Evolutionary conservation across 23 tunicate species (phyloP).

Genomic region (Pegea sp.): DNA sequence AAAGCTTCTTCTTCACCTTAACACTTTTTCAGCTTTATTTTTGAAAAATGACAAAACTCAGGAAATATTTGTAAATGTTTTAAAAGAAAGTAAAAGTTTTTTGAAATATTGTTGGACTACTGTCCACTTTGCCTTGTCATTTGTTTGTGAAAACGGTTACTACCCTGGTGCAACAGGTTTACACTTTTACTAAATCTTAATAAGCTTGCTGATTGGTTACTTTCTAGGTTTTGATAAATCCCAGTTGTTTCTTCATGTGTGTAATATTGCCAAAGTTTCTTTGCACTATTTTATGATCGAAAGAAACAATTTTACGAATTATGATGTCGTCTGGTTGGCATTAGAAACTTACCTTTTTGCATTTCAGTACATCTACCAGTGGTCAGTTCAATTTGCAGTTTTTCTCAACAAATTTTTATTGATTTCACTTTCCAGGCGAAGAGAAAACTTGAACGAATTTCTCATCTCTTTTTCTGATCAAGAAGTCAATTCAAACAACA

Average conservation of each 20-base stretch:
- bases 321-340: conserved; percentile 8
- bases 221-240: conserved; percentile 2
- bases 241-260: neutral
- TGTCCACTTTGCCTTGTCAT: conserved; percentile 2
- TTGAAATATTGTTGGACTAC: conserved; percentile 14
- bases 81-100: conserved; percentile 17
- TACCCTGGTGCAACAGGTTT: conserved; percentile 30
- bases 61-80: conserved; percentile 4
- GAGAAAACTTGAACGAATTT: neutral
- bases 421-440: conserved; percentile 2
- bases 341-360: conserved; percentile 30
- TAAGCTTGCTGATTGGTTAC: neutral
- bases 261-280: conserved; percentile 13
- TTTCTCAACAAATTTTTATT: neutral
- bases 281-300: conserved; percentile 41
- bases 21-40: conserved; percentile 17
- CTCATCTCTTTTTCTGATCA: too few relatives aligned
- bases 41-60: conserved; percentile 15
- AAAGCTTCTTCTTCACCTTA: neutral
- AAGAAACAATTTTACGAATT: conserved; percentile 21
- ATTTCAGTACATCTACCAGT: conserved; percentile 7
- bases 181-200: neutral
- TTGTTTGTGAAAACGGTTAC: conserved; percentile 17
- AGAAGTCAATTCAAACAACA: too few relatives aligned
- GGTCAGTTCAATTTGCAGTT: conserved; percentile 7